Percentiles rank a stretch among this genome's conserved stretches.
Conservation (phyloP, 2,113 vertebrate species). For the Mastomys coucha region DNA sequence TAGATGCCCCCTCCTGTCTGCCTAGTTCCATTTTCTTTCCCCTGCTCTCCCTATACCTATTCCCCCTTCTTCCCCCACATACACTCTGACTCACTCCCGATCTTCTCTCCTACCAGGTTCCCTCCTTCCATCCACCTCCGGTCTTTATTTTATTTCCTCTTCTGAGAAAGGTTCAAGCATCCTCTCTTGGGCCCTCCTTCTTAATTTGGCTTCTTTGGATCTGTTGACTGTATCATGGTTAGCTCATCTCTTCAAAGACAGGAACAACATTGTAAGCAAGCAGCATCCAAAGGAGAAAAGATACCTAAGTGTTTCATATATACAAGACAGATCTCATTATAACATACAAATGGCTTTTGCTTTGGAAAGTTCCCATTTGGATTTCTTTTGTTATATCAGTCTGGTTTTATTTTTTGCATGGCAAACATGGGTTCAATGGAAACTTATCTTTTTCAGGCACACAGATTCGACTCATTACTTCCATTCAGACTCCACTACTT, state of each 20-base stretch:
- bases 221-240: too few relatives aligned
- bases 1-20: too few relatives aligned
- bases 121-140: too few relatives aligned
- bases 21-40: too few relatives aligned
- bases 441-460: slow-evolving; percentile 16
- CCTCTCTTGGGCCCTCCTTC: too few relatives aligned
- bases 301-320: not conserved
- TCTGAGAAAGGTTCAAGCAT: too few relatives aligned
- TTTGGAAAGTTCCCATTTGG: slow-evolving; percentile 16
- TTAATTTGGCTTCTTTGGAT: too few relatives aligned
- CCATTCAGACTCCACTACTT: slow-evolving; percentile 3
- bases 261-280: not conserved
- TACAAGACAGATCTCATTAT: not conserved
- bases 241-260: not conserved
- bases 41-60: too few relatives aligned
- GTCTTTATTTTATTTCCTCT: too few relatives aligned
- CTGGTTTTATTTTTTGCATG: not conserved
- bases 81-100: too few relatives aligned
- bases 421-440: not conserved
- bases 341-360: not conserved
- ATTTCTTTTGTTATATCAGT: not conserved
- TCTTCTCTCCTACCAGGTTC: too few relatives aligned
- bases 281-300: not conserved
- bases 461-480: slow-evolving; percentile 37
- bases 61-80: rapidly evolving